These are phyloP conservation scores for Ophraella communa DNA, from an alignment of 2,888 invertebrate genomes.

Conservation along the genomic window DNA sequence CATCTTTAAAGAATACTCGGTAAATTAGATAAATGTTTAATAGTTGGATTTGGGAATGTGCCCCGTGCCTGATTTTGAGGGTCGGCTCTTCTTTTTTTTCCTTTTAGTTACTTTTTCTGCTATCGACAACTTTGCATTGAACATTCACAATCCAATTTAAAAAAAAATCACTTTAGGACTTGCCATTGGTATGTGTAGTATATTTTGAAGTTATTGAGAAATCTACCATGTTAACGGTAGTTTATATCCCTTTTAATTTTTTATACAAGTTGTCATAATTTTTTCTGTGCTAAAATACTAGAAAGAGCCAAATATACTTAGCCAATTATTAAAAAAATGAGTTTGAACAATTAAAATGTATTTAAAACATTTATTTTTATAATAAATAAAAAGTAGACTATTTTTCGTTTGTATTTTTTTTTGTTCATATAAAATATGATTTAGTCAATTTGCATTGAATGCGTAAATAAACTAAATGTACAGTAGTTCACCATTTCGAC, in stretches of 20 bases:
- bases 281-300: neutral
- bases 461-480: too few species aligned
- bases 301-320: neutral
- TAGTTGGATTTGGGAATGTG: conserved; percentile 15
- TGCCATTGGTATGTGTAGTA: conserved; percentile 49
- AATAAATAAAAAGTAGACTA: too few species aligned
- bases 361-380: too few species aligned
- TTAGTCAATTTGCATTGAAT: too few species aligned
- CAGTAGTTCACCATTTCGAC: too few species aligned
- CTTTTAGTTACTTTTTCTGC: conserved; percentile 40
- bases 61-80: conserved; percentile 57
- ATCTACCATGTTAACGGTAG: conserved; percentile 17
- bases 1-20: too few species aligned
- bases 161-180: conserved; percentile 31
- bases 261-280: conserved; percentile 31
- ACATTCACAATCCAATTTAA: conserved; percentile 25
- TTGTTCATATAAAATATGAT: too few species aligned
- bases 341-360: too few species aligned
- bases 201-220: conserved; percentile 4
- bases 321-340: too few species aligned
- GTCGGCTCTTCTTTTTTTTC: conserved; percentile 54
- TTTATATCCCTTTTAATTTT: conserved; percentile 7
- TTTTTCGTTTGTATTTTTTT: too few species aligned
- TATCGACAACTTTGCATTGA: conserved; percentile 42
- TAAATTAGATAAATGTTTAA: too few species aligned